Percentiles rank a stretch among this genome's conserved stretches.
Evolutionary conservation across 2,888 invertebrate genomes (phyloP).

Genomic region (Xestoiulus laeticollis): DNA sequence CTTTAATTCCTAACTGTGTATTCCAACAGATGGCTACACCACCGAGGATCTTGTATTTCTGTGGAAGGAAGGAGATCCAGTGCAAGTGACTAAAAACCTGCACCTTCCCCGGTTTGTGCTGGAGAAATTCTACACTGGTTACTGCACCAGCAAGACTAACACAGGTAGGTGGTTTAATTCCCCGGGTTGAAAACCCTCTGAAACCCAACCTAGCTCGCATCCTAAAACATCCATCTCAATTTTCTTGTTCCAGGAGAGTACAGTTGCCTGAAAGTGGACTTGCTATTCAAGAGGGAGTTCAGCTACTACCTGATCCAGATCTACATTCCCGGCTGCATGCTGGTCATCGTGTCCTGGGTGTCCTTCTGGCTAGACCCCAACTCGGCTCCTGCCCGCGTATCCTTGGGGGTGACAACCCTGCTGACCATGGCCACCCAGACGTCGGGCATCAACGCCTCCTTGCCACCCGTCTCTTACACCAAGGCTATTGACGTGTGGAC

Average conservation of each 20-base stretch:
- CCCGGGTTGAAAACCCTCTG: background rate
- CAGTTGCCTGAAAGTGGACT: conserved; percentile 96
- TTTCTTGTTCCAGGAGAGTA: conserved; percentile 82
- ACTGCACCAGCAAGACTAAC: conserved; percentile 65
- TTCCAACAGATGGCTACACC: conserved; percentile 89
- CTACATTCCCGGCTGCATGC: conserved; percentile 99
- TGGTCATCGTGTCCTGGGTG: conserved; percentile 97
- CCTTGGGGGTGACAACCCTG: conserved; percentile 93
- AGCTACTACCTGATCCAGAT: conserved; percentile 99
- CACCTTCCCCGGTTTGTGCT: conserved; percentile 64
- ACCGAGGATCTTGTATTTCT: conserved; percentile 94
- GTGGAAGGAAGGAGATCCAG: conserved; percentile 79
- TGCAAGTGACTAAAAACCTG: conserved; percentile 63
- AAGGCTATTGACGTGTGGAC: conserved; percentile 99
- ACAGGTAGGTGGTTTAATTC: conserved; percentile 62
- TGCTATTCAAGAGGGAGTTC: conserved; percentile 97
- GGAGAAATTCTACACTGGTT: conserved; percentile 62
- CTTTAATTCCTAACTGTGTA: too few relatives aligned
- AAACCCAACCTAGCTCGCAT: too few relatives aligned
- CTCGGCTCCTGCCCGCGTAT: conserved; percentile 92
- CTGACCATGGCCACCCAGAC: conserved; percentile 98
- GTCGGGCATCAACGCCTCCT: conserved; percentile 91
- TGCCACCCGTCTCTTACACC: conserved; percentile 97
- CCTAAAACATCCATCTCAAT: too few relatives aligned
- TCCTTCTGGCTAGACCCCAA: conserved; percentile 96